phyloP scores from a whole-genome alignment of 1,140 invertebrate species.

The Atta texana region DNA sequence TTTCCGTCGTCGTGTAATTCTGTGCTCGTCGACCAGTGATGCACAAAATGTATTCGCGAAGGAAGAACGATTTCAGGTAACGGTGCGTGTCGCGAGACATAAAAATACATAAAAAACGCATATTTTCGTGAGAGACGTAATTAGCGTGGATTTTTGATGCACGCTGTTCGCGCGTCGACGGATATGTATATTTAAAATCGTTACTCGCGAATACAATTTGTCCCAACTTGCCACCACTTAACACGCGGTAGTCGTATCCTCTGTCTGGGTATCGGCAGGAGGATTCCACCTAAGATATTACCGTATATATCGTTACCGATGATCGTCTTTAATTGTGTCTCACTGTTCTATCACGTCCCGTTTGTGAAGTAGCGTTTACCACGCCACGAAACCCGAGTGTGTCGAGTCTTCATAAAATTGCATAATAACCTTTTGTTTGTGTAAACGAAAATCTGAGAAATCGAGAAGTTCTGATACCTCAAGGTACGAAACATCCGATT shows the following conservation, averaged over 20 bases:
- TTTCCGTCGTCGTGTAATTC: slow-evolving; percentile 47
- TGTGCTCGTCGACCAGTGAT: slow-evolving; percentile 10
- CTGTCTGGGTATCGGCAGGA: slow-evolving; percentile 1
- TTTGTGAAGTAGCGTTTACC: slow-evolving; percentile 66
- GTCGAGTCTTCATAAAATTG: slow-evolving; percentile 72
- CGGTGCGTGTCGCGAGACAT: background rate
- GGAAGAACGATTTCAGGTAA: slow-evolving; percentile 12
- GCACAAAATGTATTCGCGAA: slow-evolving; percentile 34
- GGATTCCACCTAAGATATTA: slow-evolving; percentile 33
- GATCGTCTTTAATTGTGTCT: slow-evolving; percentile 61
- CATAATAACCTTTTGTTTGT: slow-evolving; percentile 68
- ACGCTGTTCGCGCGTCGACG: background rate
- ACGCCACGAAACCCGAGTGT: slow-evolving; percentile 31
- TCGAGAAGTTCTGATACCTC: slow-evolving; percentile 7
- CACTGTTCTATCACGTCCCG: slow-evolving; percentile 42
- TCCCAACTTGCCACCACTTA: background rate
- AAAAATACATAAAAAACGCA: background rate
- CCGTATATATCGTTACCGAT: slow-evolving; percentile 50
- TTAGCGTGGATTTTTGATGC: background rate
- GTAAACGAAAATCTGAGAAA: slow-evolving; percentile 34
- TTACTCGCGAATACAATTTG: slow-evolving; percentile 36
- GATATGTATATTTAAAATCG: slow-evolving; percentile 28
- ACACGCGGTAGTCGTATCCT: background rate
- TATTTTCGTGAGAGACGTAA: background rate
- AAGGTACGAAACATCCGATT: slow-evolving; percentile 25